Percentiles rank a stretch among this genome's conserved stretches.
Evolutionary conservation across 2,113 vertebrate species (phyloP).

Genomic region (Eulemur rufifrons): DNA sequence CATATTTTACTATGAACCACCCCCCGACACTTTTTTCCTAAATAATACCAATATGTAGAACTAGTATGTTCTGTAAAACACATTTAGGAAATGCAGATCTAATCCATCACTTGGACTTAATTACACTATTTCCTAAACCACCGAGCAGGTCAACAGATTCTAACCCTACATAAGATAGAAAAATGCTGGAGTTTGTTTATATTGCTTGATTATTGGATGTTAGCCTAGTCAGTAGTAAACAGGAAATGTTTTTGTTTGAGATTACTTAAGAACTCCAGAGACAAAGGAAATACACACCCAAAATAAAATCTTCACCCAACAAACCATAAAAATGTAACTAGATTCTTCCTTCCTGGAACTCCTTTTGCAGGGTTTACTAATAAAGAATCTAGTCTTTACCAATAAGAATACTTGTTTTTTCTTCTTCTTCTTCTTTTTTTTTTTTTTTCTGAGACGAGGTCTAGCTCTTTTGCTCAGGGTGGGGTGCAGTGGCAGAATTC

Average conservation of each 20-base stretch:
- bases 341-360: background rate
- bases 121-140: constrained; percentile 38
- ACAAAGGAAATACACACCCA: constrained; percentile 49
- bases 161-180: background rate
- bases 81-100: background rate
- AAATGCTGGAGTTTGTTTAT: constrained; percentile 60
- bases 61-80: background rate
- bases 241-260: constrained; percentile 71
- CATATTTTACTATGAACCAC: background rate
- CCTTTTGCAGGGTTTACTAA: background rate
- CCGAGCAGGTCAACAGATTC: background rate
- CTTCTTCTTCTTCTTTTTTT: too few relatives aligned
- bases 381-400: background rate
- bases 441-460: too few relatives aligned
- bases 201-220: constrained; percentile 42
- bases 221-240: constrained; percentile 61
- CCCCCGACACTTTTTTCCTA: background rate
- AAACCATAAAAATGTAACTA: constrained; percentile 17
- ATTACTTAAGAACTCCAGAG: constrained; percentile 61
- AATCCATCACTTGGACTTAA: background rate
- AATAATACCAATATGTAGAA: background rate
- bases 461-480: background rate
- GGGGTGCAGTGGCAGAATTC: too few relatives aligned
- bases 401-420: background rate
- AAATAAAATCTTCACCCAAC: constrained; percentile 47